A percentile compares a stretch with the other conserved stretches of the same genome.
These are phyloP conservation scores for Accipiter virgatus DNA, from an alignment of 2,113 vertebrate genomes.

Conservation along the genomic window DNA sequence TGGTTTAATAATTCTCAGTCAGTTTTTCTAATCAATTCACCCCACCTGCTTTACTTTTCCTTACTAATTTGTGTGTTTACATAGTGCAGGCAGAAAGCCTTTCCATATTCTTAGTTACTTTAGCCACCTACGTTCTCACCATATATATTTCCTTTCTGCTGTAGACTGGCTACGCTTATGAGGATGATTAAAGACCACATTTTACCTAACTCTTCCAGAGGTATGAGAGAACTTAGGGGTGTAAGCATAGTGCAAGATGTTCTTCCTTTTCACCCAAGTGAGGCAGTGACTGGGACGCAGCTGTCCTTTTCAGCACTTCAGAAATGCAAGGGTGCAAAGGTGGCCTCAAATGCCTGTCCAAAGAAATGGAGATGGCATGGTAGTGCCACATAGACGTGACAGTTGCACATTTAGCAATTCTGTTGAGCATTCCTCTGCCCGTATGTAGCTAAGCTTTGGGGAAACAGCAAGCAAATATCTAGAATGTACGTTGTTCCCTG, in stretches of 20 bases:
- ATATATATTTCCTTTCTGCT: neutral
- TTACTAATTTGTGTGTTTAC: neutral
- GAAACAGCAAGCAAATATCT: neutral
- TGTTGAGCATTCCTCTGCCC: neutral
- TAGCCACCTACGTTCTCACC: accelerated
- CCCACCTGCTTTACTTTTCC: neutral
- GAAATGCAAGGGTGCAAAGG: neutral
- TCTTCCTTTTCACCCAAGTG: neutral
- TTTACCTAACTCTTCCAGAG: neutral
- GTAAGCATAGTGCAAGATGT: neutral
- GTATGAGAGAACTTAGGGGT: neutral
- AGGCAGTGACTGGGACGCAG: neutral
- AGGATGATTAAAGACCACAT: neutral
- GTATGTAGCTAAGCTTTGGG: neutral
- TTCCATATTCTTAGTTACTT: neutral
- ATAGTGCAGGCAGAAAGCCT: neutral
- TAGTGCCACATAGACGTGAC: neutral
- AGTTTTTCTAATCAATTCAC: neutral
- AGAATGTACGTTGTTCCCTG: neutral
- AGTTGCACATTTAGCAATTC: neutral
- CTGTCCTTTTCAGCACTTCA: neutral
- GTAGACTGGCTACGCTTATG: neutral
- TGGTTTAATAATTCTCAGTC: neutral
- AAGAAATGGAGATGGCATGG: neutral
- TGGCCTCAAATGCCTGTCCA: neutral